Evolutionary conservation across 2,888 invertebrate species (phyloP).

Genomic region (Cephus pulcher): DNA sequence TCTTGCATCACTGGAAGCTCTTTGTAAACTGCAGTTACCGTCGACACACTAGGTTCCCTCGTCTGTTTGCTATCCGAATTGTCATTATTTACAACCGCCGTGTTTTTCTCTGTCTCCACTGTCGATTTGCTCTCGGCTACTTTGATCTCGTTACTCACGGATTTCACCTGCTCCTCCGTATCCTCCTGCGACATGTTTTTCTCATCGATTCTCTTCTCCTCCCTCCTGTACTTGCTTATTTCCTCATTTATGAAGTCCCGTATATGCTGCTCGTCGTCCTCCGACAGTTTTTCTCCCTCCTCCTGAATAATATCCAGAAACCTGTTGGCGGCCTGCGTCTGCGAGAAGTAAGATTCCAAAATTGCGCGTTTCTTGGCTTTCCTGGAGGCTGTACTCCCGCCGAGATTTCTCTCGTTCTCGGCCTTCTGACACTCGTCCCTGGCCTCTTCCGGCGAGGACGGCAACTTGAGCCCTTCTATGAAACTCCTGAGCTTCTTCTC

Average conservation of each 20-base stretch:
- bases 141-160: conserved; percentile 4
- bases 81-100: background rate
- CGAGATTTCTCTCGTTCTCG: conserved; percentile 35
- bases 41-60: background rate
- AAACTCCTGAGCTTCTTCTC: conserved; percentile 56
- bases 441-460: conserved; percentile 32
- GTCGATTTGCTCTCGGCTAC: conserved; percentile 2
- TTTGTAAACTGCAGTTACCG: conserved; percentile 10
- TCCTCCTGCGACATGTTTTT: conserved; percentile 57
- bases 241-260: conserved; percentile 70
- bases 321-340: conserved; percentile 73
- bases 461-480: conserved; percentile 54
- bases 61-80: background rate
- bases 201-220: conserved; percentile 60
- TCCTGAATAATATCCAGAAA: conserved; percentile 83
- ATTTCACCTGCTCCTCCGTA: conserved; percentile 22
- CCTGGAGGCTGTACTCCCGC: conserved; percentile 59
- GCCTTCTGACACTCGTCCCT: conserved; percentile 25
- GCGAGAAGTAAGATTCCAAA: conserved; percentile 71
- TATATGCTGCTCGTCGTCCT: conserved; percentile 66
- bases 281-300: conserved; percentile 77
- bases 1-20: conserved; percentile 12
- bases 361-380: conserved; percentile 70
- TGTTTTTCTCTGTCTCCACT: conserved; percentile 11
- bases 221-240: conserved; percentile 64